Percentiles rank a stretch among this genome's conserved stretches.
Conservation (phyloP, 2,797 vertebrate genomes). For the Parambassis ranga region DNA sequence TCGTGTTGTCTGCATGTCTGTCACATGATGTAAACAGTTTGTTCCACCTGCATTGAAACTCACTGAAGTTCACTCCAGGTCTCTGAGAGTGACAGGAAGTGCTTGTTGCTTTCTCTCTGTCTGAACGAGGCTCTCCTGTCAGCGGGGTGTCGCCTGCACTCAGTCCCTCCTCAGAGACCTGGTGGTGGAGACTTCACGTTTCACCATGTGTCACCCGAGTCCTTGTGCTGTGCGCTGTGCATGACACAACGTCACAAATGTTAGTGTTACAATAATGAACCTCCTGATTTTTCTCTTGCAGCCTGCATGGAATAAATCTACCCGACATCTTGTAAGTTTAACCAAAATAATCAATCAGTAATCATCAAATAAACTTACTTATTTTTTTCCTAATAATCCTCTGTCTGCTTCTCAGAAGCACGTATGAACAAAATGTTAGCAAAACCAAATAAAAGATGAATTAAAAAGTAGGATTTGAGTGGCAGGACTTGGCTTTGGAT, state of each 20-base stretch:
- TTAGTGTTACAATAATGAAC: conserved; percentile 9
- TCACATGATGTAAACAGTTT: no score
- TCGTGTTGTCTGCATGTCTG: not conserved
- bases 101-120: not conserved
- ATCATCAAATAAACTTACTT: no score
- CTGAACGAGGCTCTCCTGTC: conserved; percentile 1
- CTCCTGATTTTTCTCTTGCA: conserved; percentile 52
- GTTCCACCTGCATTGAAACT: no score
- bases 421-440: no score
- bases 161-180: not conserved
- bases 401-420: no score
- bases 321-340: conserved; percentile 75
- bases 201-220: not conserved
- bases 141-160: not conserved
- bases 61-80: not conserved
- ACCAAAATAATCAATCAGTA: no score
- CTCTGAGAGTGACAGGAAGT: not conserved
- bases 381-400: no score
- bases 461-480: no score
- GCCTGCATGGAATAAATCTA: conserved; percentile 71
- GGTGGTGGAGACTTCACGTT: not conserved
- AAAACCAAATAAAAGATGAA: no score
- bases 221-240: conserved; percentile 6
- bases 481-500: no score
- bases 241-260: not conserved